Evolutionary conservation across 2,888 invertebrate genomes (phyloP).

Genomic region (Antheraea yamamai): DNA sequence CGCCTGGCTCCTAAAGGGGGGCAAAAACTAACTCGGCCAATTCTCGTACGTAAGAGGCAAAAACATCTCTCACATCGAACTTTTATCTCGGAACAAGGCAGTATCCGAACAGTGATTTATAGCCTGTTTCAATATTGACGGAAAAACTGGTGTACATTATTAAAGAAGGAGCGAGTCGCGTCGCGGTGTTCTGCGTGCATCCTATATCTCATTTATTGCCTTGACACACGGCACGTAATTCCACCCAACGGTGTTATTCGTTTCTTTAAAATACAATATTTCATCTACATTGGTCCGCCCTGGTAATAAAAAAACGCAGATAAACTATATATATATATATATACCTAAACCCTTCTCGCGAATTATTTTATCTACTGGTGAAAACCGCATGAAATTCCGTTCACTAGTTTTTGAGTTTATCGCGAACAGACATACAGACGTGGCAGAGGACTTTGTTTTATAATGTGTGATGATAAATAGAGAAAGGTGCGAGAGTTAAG

Average conservation of each 20-base stretch:
- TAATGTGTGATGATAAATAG: too few relatives aligned
- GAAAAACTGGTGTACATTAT: constrained; percentile 22
- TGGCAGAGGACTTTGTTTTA: too few relatives aligned
- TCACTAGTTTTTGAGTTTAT: too few relatives aligned
- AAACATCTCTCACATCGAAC: neutral
- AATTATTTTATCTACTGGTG: too few relatives aligned
- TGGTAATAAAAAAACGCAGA: too few relatives aligned
- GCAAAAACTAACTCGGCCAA: constrained; percentile 1
- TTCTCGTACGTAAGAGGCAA: neutral
- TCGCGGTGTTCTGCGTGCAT: neutral
- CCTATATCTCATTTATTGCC: neutral
- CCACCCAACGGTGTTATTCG: neutral
- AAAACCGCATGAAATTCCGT: too few relatives aligned
- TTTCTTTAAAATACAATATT: neutral
- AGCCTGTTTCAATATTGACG: constrained; percentile 15
- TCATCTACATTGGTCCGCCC: neutral
- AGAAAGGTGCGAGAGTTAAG: too few relatives aligned
- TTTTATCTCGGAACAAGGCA: neutral
- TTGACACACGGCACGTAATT: constrained; percentile 1
- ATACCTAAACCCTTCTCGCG: too few relatives aligned
- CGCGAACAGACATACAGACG: too few relatives aligned
- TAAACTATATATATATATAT: too few relatives aligned
- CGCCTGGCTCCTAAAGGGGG: neutral
- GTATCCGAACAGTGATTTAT: constrained; percentile 9
- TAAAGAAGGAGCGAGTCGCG: constrained; percentile 15